Conservation (phyloP, 2,113 vertebrate species). For the Apteryx mantelli region DNA sequence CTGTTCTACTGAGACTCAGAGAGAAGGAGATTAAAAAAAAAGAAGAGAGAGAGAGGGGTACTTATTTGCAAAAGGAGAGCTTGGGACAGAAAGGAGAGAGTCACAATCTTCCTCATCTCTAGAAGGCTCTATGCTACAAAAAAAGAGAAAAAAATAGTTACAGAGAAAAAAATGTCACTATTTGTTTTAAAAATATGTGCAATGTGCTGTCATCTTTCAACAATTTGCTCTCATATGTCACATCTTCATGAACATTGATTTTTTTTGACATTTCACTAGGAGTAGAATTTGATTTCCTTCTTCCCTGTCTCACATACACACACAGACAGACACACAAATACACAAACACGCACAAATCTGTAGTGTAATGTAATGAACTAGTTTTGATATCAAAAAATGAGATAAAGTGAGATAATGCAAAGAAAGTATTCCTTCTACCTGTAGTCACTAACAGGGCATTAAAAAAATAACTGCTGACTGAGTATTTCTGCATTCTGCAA, state of each 20-base stretch:
- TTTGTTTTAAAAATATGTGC: not conserved
- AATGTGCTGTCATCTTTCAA: not conserved
- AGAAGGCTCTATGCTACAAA: not conserved
- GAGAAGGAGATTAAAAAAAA: not conserved
- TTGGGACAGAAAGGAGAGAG: not conserved
- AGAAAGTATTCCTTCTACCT: not conserved
- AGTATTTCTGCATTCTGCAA: not conserved
- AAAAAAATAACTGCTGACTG: not conserved
- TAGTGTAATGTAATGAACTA: not conserved
- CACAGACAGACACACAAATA: not conserved
- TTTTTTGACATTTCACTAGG: not conserved
- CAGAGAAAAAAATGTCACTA: not conserved
- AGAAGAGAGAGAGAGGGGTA: not conserved
- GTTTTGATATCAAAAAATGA: not conserved
- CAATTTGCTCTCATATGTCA: not conserved
- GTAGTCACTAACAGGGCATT: not conserved
- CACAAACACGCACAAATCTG: not conserved
- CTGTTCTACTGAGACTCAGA: rapidly evolving
- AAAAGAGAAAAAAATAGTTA: not conserved
- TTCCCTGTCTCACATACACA: not conserved
- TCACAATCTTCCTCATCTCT: not conserved
- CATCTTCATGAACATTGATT: not conserved
- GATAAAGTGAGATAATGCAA: not conserved
- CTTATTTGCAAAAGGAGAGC: not conserved
- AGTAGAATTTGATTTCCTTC: not conserved